These are phyloP conservation scores for Thelaira solivaga DNA, from an alignment of 2,888 invertebrate genomes.

Conservation along the genomic window DNA sequence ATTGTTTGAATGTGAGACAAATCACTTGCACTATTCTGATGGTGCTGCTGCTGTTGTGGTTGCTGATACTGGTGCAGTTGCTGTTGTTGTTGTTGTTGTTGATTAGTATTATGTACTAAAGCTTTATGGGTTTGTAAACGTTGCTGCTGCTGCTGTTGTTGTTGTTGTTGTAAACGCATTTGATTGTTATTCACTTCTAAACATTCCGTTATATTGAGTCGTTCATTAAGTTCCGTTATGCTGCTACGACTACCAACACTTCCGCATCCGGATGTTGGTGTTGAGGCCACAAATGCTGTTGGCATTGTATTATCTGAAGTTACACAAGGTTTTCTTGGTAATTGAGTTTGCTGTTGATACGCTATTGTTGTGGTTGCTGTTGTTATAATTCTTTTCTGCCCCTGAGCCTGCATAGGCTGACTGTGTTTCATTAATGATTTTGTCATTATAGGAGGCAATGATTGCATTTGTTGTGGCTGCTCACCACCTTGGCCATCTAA, in stretches of 20 bases:
- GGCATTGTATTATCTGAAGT: slow-evolving; percentile 33
- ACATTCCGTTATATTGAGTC: slow-evolving; percentile 68
- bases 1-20: slow-evolving; percentile 61
- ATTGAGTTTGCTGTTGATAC: slow-evolving; percentile 51
- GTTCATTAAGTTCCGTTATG: slow-evolving; percentile 68
- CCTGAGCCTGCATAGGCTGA: slow-evolving; percentile 46
- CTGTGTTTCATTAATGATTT: slow-evolving; percentile 44
- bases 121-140: slow-evolving; percentile 55
- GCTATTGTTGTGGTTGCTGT: too few relatives aligned
- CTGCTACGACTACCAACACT: slow-evolving; percentile 63
- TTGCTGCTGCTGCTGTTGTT: slow-evolving; percentile 56
- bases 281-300: neutral
- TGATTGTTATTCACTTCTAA: slow-evolving; percentile 49
- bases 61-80: slow-evolving; percentile 57
- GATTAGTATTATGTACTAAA: slow-evolving; percentile 50
- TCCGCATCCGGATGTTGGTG: slow-evolving; percentile 64
- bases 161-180: slow-evolving; percentile 52
- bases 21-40: slow-evolving; percentile 59
- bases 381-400: slow-evolving; percentile 43
- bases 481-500: slow-evolving; percentile 16
- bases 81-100: slow-evolving; percentile 42
- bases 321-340: slow-evolving; percentile 45
- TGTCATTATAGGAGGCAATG: slow-evolving; percentile 55
- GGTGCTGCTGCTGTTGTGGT: slow-evolving; percentile 60
- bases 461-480: slow-evolving; percentile 56